phyloP scores from a whole-genome alignment of 37 sponge, comb jelly and placozoan species.

The Ianthella basta region DNA sequence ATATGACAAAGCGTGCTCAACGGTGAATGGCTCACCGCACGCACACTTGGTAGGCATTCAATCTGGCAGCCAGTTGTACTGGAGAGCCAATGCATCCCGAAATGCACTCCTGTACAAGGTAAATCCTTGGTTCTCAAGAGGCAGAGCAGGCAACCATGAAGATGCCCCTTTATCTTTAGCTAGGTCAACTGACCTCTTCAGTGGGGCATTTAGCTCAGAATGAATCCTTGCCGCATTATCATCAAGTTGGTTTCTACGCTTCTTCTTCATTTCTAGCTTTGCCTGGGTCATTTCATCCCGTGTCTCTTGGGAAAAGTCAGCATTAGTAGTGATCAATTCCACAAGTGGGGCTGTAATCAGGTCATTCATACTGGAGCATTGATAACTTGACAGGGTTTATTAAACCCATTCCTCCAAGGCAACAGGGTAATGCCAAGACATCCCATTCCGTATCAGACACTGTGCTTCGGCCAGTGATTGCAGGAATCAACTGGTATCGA shows the following conservation, averaged over 20 bases:
- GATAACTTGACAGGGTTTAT: background rate
- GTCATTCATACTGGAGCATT: background rate
- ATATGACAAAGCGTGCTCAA: conserved; percentile 3
- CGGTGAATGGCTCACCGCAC: background rate
- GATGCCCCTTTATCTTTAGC: conserved; percentile 8
- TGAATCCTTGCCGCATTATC: conserved; percentile 13
- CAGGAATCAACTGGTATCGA: background rate
- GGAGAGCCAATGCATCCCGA: background rate
- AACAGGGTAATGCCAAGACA: background rate
- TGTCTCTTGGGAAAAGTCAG: background rate
- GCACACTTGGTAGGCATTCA: conserved; percentile 11
- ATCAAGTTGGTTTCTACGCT: background rate
- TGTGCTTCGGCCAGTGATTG: background rate
- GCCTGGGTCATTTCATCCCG: background rate
- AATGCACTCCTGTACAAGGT: background rate
- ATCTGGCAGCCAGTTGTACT: conserved; percentile 21
- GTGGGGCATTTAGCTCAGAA: background rate
- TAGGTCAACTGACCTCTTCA: background rate
- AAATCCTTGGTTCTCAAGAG: conserved; percentile 12
- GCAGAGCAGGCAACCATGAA: conserved; percentile 1
- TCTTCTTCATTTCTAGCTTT: background rate
- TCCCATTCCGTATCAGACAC: conserved; percentile 1
- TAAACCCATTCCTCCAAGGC: background rate
- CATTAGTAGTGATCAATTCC: too few relatives aligned
- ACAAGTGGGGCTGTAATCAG: background rate